Percentiles rank a stretch among this genome's conserved stretches.
phyloP scores from a whole-genome alignment of 1,140 invertebrate genomes.

The Drosophila virilis region DNA sequence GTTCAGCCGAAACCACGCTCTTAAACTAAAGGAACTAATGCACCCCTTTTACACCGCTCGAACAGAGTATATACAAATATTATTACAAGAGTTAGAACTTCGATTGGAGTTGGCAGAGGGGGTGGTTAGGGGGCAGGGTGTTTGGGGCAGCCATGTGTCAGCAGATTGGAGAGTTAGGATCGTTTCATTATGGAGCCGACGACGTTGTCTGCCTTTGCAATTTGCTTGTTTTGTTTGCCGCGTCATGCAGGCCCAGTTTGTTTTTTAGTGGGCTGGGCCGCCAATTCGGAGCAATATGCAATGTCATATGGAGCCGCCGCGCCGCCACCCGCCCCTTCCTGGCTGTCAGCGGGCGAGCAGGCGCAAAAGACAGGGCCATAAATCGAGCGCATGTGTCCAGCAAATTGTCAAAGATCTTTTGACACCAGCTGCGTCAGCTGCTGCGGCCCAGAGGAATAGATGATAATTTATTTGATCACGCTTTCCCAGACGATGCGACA shows the following conservation, averaged over 20 bases:
- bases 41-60: neutral
- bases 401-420: slow-evolving; percentile 77
- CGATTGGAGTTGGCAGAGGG: neutral
- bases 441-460: slow-evolving; percentile 4
- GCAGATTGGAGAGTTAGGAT: slow-evolving; percentile 21
- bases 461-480: slow-evolving; percentile 55
- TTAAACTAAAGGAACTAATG: neutral
- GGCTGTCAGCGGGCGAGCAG: neutral
- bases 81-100: slow-evolving; percentile 4
- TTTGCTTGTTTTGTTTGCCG: slow-evolving; percentile 14
- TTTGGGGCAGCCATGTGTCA: slow-evolving; percentile 27
- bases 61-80: neutral
- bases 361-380: slow-evolving; percentile 54
- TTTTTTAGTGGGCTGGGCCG: slow-evolving; percentile 41
- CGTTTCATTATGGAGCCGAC: slow-evolving; percentile 12
- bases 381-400: slow-evolving; percentile 67
- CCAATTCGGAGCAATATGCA: slow-evolving; percentile 76
- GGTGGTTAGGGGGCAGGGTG: neutral
- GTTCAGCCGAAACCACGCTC: too few relatives aligned
- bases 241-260: slow-evolving; percentile 21
- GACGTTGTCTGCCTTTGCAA: slow-evolving; percentile 18
- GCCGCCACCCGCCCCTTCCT: too few relatives aligned
- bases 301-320: slow-evolving; percentile 66
- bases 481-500: slow-evolving; percentile 28
- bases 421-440: slow-evolving; percentile 51